Percentiles rank a stretch among this genome's conserved stretches.
These are phyloP conservation scores for Clarias pachynema DNA, from an alignment of 2,797 vertebrate genomes.

Conservation along the genomic window DNA sequence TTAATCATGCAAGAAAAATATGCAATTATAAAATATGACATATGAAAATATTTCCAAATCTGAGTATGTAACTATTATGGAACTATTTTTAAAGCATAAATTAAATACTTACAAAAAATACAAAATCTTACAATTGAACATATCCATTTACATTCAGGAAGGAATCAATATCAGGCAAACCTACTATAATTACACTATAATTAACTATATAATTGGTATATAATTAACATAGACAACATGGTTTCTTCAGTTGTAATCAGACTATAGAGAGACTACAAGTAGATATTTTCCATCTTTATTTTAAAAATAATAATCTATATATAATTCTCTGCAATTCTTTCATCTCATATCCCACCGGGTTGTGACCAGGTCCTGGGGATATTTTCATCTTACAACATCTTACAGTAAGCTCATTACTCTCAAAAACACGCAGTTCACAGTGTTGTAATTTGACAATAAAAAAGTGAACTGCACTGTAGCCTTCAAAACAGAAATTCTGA, in stretches of 20 bases:
- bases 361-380: constrained; percentile 17
- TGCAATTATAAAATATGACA: neutral
- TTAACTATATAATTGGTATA: neutral
- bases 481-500: neutral
- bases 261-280: constrained; percentile 15
- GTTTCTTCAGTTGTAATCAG: neutral
- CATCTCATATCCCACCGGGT: neutral
- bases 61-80: neutral
- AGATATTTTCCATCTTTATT: constrained; percentile 69
- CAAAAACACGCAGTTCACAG: constrained; percentile 32
- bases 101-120: neutral
- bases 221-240: neutral
- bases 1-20: neutral
- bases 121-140: neutral
- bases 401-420: constrained; percentile 24
- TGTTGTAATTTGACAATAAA: neutral
- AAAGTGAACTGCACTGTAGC: neutral
- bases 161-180: neutral
- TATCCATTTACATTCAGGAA: neutral
- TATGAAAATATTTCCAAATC: neutral
- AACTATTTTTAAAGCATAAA: neutral
- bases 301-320: constrained; percentile 67
- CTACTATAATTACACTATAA: neutral
- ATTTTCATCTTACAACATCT: constrained; percentile 28
- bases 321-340: constrained; percentile 49